phyloP scores from a whole-genome alignment of 2,888 invertebrate genomes.

The Caenorhabditis plicata region DNA sequence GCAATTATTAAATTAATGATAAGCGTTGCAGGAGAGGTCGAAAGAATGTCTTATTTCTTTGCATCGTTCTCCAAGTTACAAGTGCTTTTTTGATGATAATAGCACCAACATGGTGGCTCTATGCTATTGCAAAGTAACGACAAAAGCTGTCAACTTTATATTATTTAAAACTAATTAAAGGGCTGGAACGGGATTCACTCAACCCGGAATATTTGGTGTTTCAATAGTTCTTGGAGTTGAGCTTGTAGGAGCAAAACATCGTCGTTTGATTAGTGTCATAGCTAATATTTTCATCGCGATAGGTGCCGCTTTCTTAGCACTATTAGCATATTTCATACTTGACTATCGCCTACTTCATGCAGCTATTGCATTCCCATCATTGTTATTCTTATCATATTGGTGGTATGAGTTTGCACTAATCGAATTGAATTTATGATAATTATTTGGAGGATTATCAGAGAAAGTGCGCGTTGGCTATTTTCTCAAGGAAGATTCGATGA shows the following conservation, averaged over 20 bases:
- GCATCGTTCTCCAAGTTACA: constrained; percentile 76
- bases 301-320: constrained; percentile 63
- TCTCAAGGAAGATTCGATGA: constrained; percentile 56
- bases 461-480: constrained; percentile 62
- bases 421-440: not conserved
- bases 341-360: constrained; percentile 62
- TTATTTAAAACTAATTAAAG: constrained; percentile 69
- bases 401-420: constrained; percentile 38
- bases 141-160: not conserved
- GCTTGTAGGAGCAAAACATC: constrained; percentile 67
- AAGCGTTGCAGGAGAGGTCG: constrained; percentile 74
- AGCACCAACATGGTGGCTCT: constrained; percentile 75
- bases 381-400: constrained; percentile 63
- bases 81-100: constrained; percentile 77
- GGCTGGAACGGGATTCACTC: constrained; percentile 77
- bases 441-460: constrained; percentile 54
- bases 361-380: constrained; percentile 58
- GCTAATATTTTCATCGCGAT: constrained; percentile 66
- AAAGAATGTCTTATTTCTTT: constrained; percentile 75
- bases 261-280: constrained; percentile 66
- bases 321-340: constrained; percentile 56
- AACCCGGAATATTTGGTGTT: constrained; percentile 82
- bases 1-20: not conserved
- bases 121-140: constrained; percentile 71
- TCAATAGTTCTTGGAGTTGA: constrained; percentile 73